Evolutionary conservation across 1,140 invertebrate species (phyloP).

Genomic region (Leptoteleia sp.): DNA sequence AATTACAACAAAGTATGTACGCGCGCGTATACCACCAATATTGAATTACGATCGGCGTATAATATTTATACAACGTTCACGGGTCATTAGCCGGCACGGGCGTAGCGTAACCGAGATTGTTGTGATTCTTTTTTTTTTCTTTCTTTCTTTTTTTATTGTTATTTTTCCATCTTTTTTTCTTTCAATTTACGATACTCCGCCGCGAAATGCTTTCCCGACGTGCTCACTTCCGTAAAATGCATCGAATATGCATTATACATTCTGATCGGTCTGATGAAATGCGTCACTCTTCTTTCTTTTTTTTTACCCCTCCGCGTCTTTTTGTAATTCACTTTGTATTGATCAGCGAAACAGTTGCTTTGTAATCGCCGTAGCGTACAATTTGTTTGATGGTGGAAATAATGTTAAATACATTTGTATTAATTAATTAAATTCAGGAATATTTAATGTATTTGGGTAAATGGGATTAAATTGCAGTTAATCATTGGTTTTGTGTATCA

Average conservation of each 20-base stretch:
- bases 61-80: constrained; percentile 57
- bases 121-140: constrained; percentile 10
- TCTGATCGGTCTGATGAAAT: constrained; percentile 22
- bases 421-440: too few species aligned
- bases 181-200: constrained; percentile 26
- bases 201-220: constrained; percentile 20
- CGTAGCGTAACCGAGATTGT: constrained; percentile 31
- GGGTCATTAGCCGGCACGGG: constrained; percentile 57
- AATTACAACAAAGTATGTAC: constrained; percentile 41
- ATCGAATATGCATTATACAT: constrained; percentile 37
- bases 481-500: too few species aligned
- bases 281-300: constrained; percentile 14
- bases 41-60: constrained; percentile 56
- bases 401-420: too few species aligned
- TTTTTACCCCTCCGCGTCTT: too few species aligned
- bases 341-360: too few species aligned
- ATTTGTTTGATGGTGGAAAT: too few species aligned
- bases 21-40: constrained; percentile 43
- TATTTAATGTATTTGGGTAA: too few species aligned
- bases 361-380: too few species aligned
- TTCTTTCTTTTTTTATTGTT: constrained; percentile 26
- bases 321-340: too few species aligned
- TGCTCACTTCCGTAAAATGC: constrained; percentile 36
- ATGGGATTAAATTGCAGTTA: too few species aligned
- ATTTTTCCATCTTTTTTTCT: constrained; percentile 16